Conservation (phyloP, 2,797 vertebrate genomes). For the Amphiprion clarkii region DNA sequence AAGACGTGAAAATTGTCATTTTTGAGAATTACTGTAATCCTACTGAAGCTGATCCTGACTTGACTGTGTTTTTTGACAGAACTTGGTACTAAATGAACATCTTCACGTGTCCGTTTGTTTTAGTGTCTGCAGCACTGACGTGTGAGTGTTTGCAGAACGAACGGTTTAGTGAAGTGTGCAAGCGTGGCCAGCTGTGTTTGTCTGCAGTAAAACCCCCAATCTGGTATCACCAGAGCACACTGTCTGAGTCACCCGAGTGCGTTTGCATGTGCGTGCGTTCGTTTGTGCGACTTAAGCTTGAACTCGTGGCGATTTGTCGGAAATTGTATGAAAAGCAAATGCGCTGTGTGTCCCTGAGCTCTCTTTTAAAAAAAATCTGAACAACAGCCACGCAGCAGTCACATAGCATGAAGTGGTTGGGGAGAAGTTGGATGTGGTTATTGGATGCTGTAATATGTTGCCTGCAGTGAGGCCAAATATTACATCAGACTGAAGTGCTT, state of each 20-base stretch:
- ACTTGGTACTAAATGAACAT: conserved; percentile 31
- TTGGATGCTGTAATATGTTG: conserved; percentile 56
- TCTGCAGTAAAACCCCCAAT: conserved; percentile 61
- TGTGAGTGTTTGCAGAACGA: conserved; percentile 71
- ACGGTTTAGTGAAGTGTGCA: conserved; percentile 64
- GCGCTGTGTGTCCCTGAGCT: conserved; percentile 31
- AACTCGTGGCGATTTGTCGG: conserved; percentile 40
- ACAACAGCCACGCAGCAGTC: conserved; percentile 37
- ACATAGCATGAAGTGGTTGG: conserved; percentile 47
- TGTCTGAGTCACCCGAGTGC: conserved; percentile 65
- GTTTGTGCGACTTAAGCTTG: conserved; percentile 41
- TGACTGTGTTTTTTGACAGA: conserved; percentile 2
- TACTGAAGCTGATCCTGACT: neutral
- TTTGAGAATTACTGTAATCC: neutral
- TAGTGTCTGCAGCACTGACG: conserved; percentile 36
- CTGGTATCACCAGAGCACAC: conserved; percentile 67
- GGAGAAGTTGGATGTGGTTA: conserved; percentile 41
- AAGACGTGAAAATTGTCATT: neutral
- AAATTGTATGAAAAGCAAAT: conserved; percentile 50
- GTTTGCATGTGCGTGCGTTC: conserved; percentile 18
- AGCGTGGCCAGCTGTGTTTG: conserved; percentile 76
- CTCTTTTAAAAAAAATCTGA: conserved; percentile 47
- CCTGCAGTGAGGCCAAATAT: conserved; percentile 54
- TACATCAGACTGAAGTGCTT: conserved; percentile 56
- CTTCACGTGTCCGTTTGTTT: conserved; percentile 45